Base-by-base conservation (phyloP, 2,888 invertebrate genomes). In the Cephalotes varians region DNA sequence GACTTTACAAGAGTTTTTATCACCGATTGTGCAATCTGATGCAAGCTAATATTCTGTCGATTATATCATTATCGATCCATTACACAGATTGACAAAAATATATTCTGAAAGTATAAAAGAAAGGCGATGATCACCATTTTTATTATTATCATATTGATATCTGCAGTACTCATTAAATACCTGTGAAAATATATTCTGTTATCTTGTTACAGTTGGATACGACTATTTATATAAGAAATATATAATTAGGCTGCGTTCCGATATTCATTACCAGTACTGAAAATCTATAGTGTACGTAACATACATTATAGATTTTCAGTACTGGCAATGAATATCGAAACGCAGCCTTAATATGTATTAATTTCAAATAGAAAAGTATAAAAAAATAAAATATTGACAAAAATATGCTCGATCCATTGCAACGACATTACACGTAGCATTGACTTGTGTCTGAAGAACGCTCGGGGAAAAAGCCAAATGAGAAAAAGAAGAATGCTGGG, bases 401-500 rank as follows among this genome's bases (percentile, higher is more conserved):
- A 60, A 77, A 69, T 73, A 9, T 73, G 28, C 5, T 18, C 18
- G 37, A 56, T 62, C 34, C 82, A 15, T 34, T 34, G 25, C 47
- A 12, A 18, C 25, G n/a, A 18, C 64, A 40, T 67, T 85, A 49
- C n/a, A 40, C 60, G 71, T 58, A 65, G 56, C 34, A 21, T 44
- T 12, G 56, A 21, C 21, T 18, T 47, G 56, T 54, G 67, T 25
- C 25, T 44, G 64, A 28, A 49, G 69, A 60, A 44, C 49, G 37
- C 60, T 60, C 21, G 49, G 18, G 51, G 62, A 69, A 64, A 71
- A 71, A 54, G 34, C 21, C 25, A 37, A 73, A 64, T 15, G n/a
- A 49, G 67, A 73, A 44, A 69, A 64, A 64, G 67, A 60, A 54
- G 64, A 74, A 64, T 51, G 44, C 18, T 47, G 67, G 60, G 72